A percentile compares a stretch with the other conserved stretches of the same genome.
Conservation (phyloP, 2,888 invertebrate genomes). For the Teinopalpus imperialis region DNA sequence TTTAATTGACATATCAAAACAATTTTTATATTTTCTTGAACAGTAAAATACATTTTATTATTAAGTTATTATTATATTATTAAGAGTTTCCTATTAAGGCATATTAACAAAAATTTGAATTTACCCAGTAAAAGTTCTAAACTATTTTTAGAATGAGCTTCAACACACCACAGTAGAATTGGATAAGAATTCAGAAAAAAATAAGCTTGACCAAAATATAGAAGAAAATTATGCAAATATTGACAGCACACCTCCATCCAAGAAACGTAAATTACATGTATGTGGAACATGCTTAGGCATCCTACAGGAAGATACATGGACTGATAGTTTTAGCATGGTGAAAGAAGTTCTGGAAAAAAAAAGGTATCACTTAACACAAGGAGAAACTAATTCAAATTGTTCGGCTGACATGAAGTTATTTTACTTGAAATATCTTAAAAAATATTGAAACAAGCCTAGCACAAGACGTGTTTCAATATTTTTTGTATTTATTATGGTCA, state of each 20-base stretch:
- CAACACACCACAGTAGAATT: conserved; percentile 23
- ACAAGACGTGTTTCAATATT: too few species aligned
- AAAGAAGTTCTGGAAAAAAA: conserved; percentile 77
- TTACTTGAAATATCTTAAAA: too few species aligned
- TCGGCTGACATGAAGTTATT: too few species aligned
- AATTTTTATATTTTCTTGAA: too few species aligned
- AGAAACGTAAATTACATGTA: conserved; percentile 71
- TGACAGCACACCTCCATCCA: conserved; percentile 43
- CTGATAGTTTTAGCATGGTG: conserved; percentile 71
- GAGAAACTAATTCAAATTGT: too few species aligned
- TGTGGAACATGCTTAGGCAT: conserved; percentile 89
- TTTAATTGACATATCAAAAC: too few species aligned
- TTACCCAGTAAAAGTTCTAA: not conserved
- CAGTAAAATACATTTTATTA: too few species aligned
- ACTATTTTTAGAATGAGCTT: conserved; percentile 13
- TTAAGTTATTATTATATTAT: too few species aligned
- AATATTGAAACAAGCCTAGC: too few species aligned
- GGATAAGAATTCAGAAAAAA: conserved; percentile 18
- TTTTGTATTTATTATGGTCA: too few species aligned
- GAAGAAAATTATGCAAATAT: conserved; percentile 12
- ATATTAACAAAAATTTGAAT: not conserved
- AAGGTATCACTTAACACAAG: too few species aligned
- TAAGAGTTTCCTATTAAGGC: too few species aligned
- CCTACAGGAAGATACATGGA: conserved; percentile 83
- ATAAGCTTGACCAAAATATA: conserved; percentile 23